Base-by-base conservation (phyloP, 1,140 invertebrate species). In the Hycleus phaleratus region DNA sequence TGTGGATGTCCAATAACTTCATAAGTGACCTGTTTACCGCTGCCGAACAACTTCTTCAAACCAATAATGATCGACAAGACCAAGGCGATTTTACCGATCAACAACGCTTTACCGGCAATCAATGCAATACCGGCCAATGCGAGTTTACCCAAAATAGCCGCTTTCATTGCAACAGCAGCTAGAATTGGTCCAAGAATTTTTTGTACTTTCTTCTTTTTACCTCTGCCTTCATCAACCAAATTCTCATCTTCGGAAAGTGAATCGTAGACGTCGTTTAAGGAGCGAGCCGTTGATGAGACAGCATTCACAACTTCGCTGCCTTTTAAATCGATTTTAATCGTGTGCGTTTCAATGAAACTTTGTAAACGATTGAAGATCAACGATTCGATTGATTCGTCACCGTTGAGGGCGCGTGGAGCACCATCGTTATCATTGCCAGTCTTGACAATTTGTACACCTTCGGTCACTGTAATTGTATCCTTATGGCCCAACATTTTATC, bases 1-100 rank as follows among this genome's bases (percentile, higher is more conserved):
- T 90, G 87, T n/a, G 87, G 86, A 69, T 90, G 88, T 2, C 85
- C 81, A 0, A 91, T 86, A 4, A 91, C 87, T 65, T 91, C 88
- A 71, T 91, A 91, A 1, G 88, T 91, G 51, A 90, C 88, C 66
- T 88, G 87, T 70, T 90, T 90, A 72, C 85, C 84, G 79, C 73
- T 73, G 18, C 75, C 74, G 44, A 91, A 72, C 6, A 91, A 74
- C 69, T 91, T 91, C 80, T 90, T 90, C 71, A 91, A 73, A 1
- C 87, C 87, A 63, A 91, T 90, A 39, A 91, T 86, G 47, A 86
- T 84, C 0, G 88, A 87, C 12, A 91, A 79, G 0, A 91, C 85
- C 48, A 91, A 77, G 3, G 89, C 89, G 63, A 91, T 83, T 73
- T 91, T 91, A 66, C 88, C 89, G 63, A 91, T 85, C 52, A 91